phyloP scores from a whole-genome alignment of 1,140 invertebrate genomes.

The Oscheius sp. region DNA sequence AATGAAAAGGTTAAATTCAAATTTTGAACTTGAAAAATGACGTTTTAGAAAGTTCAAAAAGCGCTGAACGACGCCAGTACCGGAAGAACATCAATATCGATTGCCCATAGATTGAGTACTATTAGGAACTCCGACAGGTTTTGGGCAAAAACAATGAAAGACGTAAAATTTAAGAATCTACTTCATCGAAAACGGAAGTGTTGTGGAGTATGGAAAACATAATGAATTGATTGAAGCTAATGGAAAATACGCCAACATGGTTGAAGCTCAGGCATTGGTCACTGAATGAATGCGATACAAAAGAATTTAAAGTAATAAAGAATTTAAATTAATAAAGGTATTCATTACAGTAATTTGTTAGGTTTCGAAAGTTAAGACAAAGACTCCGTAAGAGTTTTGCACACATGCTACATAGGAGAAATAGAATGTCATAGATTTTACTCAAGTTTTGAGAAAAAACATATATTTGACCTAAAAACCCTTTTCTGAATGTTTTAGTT shows the following conservation, averaged over 20 bases:
- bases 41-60: conserved; percentile 11
- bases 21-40: neutral
- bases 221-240: conserved; percentile 11
- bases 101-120: conserved; percentile 3
- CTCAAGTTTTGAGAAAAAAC: too few relatives aligned
- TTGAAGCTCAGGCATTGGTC: neutral
- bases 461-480: too few relatives aligned
- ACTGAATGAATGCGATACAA: too few relatives aligned
- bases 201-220: conserved; percentile 5
- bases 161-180: conserved; percentile 1
- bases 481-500: too few relatives aligned
- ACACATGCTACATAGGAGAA: too few relatives aligned
- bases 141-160: too few relatives aligned
- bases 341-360: too few relatives aligned
- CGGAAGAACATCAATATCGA: neutral
- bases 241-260: conserved; percentile 12
- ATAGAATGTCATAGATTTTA: too few relatives aligned
- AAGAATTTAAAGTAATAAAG: too few relatives aligned
- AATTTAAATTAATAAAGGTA: too few relatives aligned
- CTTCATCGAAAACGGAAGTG: conserved; percentile 2
- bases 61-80: neutral
- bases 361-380: too few relatives aligned
- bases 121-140: neutral
- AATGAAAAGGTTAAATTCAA: neutral
- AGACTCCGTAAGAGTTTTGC: too few relatives aligned